Percentiles rank a stretch among this genome's conserved stretches.
These are phyloP conservation scores for Siphlonurus alternatus DNA, from an alignment of 2,888 invertebrate genomes.

Conservation along the genomic window DNA sequence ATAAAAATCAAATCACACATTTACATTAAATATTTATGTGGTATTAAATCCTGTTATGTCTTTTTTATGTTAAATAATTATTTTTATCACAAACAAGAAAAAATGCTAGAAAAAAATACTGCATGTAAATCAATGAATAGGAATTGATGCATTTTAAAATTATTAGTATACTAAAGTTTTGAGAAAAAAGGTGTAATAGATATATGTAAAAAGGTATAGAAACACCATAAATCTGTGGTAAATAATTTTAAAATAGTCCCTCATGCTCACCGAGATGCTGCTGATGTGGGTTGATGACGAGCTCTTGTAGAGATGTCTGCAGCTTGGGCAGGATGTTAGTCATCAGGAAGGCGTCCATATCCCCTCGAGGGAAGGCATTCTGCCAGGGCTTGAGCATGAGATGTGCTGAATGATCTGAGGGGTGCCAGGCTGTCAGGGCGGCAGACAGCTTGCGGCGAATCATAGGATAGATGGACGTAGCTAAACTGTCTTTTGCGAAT, in stretches of 20 bases:
- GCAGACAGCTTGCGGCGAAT: slow-evolving; percentile 81
- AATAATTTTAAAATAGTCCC: not conserved
- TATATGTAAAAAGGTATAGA: too few relatives aligned
- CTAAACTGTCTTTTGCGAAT: slow-evolving; percentile 24
- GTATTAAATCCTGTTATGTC: too few relatives aligned
- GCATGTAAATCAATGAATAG: too few relatives aligned
- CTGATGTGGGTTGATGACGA: slow-evolving; percentile 54
- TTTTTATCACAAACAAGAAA: too few relatives aligned
- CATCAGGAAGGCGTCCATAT: slow-evolving; percentile 63
- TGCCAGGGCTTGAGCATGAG: slow-evolving; percentile 86
- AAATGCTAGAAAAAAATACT: too few relatives aligned
- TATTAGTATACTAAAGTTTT: too few relatives aligned
- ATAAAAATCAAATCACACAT: too few relatives aligned
- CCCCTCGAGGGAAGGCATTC: slow-evolving; percentile 51
- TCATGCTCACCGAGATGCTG: slow-evolving; percentile 40
- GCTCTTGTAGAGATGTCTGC: slow-evolving; percentile 42
- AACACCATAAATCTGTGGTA: too few relatives aligned
- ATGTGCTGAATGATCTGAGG: slow-evolving; percentile 83
- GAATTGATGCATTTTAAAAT: too few relatives aligned
- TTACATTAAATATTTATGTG: too few relatives aligned
- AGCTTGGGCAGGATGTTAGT: slow-evolving; percentile 84
- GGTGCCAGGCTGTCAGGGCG: slow-evolving; percentile 89
- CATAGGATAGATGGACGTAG: slow-evolving; percentile 61
- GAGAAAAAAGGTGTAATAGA: too few relatives aligned
- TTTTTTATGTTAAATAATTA: too few relatives aligned